Base-by-base conservation (phyloP, 2,113 vertebrate species). In the Sander lucioperca region DNA sequence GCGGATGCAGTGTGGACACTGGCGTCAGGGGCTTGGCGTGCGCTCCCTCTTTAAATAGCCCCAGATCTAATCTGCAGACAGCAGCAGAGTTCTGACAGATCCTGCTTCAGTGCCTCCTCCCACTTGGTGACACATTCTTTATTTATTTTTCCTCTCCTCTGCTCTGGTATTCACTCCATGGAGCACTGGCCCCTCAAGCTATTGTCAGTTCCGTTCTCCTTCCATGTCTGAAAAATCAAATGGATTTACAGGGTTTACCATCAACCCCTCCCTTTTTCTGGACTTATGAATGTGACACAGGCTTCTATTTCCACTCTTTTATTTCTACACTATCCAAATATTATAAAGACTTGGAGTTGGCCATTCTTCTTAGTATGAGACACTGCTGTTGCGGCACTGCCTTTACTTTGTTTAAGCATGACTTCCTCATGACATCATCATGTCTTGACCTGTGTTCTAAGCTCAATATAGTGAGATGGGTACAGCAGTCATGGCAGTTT, bases 21-120 rank as follows among this genome's bases (percentile, higher is more conserved):
- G 71, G 88, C 56, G 50, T 84, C 18, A 50, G 73, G 84, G 62
- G 86, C 78, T 70, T 85, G 88, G 73, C 23, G 47, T 85, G 86
- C 86, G 82, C 71, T 90, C 89, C 85, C 86, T 94, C 91, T 92
- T 91, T 94, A 94, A 94, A 95, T 95, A 94, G 93, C 93, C 89
- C 79, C 80, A 91, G 92, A 95, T 95, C 89, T 93, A 94, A 95
- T 95, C 93, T 94, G 91, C 93, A 93, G 94, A 94, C 93, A 95
- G 91, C 94, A 95, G 91, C 83, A 92, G 83, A 94, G 91, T 94
- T 94, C 93, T 95, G 94, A 95, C 94, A 95, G 94, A 93, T 94
- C 82, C 85, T 90, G 91, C 93, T 91, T 91, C 74, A 65, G 85
- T 93, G 79, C 83, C 91, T 94, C 91, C 94, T 93, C 92, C 91